Base-by-base conservation (phyloP, 2,797 vertebrate genomes). In the Sebastes dallii region DNA sequence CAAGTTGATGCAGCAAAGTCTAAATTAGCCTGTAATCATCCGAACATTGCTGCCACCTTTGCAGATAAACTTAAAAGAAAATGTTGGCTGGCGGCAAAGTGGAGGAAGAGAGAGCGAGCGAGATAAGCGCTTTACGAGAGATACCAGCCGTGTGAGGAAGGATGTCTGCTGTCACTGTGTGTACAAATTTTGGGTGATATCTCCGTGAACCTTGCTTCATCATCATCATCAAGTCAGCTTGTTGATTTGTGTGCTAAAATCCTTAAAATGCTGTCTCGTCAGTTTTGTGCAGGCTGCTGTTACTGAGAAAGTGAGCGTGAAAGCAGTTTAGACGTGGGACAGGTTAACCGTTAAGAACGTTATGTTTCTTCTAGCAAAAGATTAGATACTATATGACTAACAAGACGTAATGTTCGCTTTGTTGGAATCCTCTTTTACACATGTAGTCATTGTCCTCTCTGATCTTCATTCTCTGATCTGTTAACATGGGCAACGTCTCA, bases 11-110 rank as follows among this genome's bases (percentile, higher is more conserved):
- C 66, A 65, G 78, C 66, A 60, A 24, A 82, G 42, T 83, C 64
- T 56, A 58, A 83, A 86, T 83, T 55, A 77, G 72, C 72, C 67
- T 74, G 25, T 77, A 73, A 87, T 86, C 84, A 86, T 72, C 75
- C 81, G 64, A 75, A 73, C 65, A 39, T 39, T 75, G 70, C 77
- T 67, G 78, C 72, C 81, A 83, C 81, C 73, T 79, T 81, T 75
- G 46, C 55, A 64, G 79, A 86, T 86, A 82, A 84, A 81, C 65
- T 58, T 64, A 29, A 78, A 83, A 75, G 61, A 86, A 50, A 82
- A 75, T 34, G 54, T 32, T 82, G 75, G 80, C 83, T 81, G 65
- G 60, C 11, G 67, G 74, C 73, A 60, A 73, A 54, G 65, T 52
- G 67, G 79, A 75, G 84, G 70, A 46, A 50, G 71, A 39, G 14